Evolutionary conservation across 2,797 vertebrate species (phyloP).

Genomic region (Rhinatrema bivittatum): DNA sequence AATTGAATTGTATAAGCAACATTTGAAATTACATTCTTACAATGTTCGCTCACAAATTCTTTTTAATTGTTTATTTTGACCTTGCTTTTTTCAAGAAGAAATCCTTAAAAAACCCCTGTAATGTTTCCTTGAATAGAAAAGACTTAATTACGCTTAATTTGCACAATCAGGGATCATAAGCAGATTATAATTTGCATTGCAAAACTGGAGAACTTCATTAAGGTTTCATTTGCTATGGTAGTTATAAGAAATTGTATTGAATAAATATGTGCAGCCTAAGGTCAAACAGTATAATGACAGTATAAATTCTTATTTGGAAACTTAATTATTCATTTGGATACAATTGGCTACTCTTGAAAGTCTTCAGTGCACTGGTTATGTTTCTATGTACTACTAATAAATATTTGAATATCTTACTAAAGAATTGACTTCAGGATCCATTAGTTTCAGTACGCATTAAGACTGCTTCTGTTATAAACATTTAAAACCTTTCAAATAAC

Average conservation of each 20-base stretch:
- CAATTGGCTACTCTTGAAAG: neutral
- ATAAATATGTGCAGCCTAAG: conserved; percentile 6
- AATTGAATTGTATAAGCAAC: conserved; percentile 9
- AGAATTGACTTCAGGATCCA: neutral
- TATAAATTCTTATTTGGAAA: conserved; percentile 5
- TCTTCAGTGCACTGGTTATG: accelerated
- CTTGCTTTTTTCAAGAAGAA: conserved; percentile 25
- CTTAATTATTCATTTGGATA: neutral
- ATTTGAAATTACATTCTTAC: conserved; percentile 21
- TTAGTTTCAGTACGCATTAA: too few relatives aligned
- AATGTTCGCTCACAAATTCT: conserved; percentile 9
- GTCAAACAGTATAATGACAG: conserved; percentile 5
- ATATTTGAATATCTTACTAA: neutral
- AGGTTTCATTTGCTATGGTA: neutral
- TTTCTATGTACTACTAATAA: neutral
- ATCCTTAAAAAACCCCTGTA: neutral
- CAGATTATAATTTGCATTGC: conserved; percentile 35
- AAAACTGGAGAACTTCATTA: conserved; percentile 10
- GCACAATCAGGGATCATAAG: conserved; percentile 21
- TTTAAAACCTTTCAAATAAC: too few relatives aligned
- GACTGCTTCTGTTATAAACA: too few relatives aligned
- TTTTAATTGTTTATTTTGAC: conserved; percentile 27
- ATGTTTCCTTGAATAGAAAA: conserved; percentile 23
- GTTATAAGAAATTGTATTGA: conserved; percentile 4
- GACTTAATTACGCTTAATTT: conserved; percentile 24